Base-by-base conservation (phyloP, 2,888 invertebrate genomes). In the Mayetiola destructor region DNA sequence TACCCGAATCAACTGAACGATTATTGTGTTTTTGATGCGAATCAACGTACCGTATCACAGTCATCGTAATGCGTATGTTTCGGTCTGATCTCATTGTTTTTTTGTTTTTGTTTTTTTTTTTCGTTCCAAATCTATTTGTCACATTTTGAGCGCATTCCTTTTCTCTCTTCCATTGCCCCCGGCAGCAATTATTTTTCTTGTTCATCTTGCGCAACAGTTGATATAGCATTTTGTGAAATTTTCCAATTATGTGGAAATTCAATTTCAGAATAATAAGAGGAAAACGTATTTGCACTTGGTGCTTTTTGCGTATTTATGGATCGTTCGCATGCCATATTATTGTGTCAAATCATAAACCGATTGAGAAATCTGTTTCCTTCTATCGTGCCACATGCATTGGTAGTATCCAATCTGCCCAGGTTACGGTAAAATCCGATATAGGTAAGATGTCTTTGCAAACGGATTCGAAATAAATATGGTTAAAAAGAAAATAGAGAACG, bases 221-320 rank as follows among this genome's bases (percentile, higher is more conserved):
- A 23, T 42, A 21, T 23, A 14, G 16, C 27, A 27, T 48, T 23
- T 27, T 48, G n/a, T 27, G 48, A 48, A n/a, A n/a, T n/a, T n/a
- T n/a, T n/a, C n/a, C n/a, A n/a, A 48, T 48, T 48, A 48, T 27
- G 48, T 48, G 48, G 27, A 48, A 48, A 48, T 48, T 48, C 48
- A 27, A 48, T n/a, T 48, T 27, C n/a, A n/a, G 48, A 48, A 48
- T 48, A 27, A 48, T 23, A 48, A 27, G 29, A n/a, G 48, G 27
- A 40, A 21, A 40, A 40, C 40, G 23, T 40, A 40, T 40, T 40
- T 40, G 21, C 40, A 48, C 27, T 27, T n/a, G 29, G 48, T 48
- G 48, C 27, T 48, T 23, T 27, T 42, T 10, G 39, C 39, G 23
- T 20, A 39, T 10, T 23, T 23, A 10, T 27, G 6, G 27, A n/a